Conservation (phyloP, 2,888 invertebrate genomes). For the Theretra japonica region DNA sequence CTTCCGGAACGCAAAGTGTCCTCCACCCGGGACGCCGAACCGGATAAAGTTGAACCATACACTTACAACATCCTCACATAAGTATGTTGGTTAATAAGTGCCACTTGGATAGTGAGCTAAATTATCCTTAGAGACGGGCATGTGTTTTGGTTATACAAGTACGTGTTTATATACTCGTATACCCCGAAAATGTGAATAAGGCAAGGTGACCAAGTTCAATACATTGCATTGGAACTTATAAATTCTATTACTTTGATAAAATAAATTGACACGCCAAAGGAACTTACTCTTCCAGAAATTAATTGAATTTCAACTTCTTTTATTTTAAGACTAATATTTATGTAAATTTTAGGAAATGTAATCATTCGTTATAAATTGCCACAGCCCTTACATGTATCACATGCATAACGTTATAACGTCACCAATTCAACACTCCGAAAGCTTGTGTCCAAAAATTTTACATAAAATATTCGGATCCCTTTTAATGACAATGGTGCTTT, state of each 20-base stretch:
- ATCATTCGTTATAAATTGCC: too few species aligned
- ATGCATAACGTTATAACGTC: conserved; percentile 27
- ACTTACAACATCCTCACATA: conserved; percentile 58
- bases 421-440: conserved; percentile 34
- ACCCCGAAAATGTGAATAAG: background rate
- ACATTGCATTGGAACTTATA: too few species aligned
- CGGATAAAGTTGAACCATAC: conserved; percentile 60
- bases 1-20: conserved; percentile 61
- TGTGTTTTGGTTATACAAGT: background rate
- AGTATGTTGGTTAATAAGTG: conserved; percentile 43
- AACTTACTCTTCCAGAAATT: too few species aligned
- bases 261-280: too few species aligned
- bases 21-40: conserved; percentile 56
- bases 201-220: too few species aligned
- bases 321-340: too few species aligned
- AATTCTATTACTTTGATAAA: too few species aligned
- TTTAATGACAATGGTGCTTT: conserved; percentile 49
- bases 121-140: background rate
- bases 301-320: too few species aligned
- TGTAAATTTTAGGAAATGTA: too few species aligned
- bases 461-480: conserved; percentile 48
- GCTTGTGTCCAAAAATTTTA: conserved; percentile 36
- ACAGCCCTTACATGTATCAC: background rate
- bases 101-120: conserved; percentile 25
- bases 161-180: too few species aligned